phyloP scores from a whole-genome alignment of 1,140 invertebrate genomes.

The Colletes gigas region DNA sequence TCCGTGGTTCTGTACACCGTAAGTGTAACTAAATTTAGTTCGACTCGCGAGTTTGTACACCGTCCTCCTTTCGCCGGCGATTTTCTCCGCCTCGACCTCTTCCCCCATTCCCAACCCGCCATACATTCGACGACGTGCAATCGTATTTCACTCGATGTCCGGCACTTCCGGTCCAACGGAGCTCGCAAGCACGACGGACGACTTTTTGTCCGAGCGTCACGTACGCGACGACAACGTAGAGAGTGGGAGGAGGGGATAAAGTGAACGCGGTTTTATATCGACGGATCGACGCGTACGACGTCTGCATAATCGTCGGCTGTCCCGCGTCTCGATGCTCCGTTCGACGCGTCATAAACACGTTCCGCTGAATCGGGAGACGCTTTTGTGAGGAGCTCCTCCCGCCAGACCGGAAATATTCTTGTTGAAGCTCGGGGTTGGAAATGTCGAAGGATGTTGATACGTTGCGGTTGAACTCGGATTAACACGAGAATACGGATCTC shows the following conservation, averaged over 20 bases:
- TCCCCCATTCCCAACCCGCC: conserved; percentile 36
- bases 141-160: conserved; percentile 66
- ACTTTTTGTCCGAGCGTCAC: conserved; percentile 56
- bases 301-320: conserved; percentile 33
- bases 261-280: conserved; percentile 36
- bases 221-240: conserved; percentile 37
- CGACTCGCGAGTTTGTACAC: conserved; percentile 8
- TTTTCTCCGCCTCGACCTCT: conserved; percentile 26
- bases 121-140: conserved; percentile 53
- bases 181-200: conserved; percentile 1
- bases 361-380: background rate
- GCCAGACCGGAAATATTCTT: background rate
- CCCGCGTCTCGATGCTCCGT: conserved; percentile 18
- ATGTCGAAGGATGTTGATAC: background rate
- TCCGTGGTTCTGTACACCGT: too few species aligned
- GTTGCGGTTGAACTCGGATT: background rate
- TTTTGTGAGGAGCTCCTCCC: background rate
- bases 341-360: conserved; percentile 40
- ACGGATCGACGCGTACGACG: conserved; percentile 23
- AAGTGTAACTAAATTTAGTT: background rate
- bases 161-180: conserved; percentile 58
- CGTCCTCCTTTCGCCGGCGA: background rate
- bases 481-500: too few species aligned
- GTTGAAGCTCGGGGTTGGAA: background rate
- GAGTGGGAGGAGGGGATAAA: conserved; percentile 5